phyloP scores from a whole-genome alignment of 2,797 vertebrate genomes.

The Champsocephalus gunnari region DNA sequence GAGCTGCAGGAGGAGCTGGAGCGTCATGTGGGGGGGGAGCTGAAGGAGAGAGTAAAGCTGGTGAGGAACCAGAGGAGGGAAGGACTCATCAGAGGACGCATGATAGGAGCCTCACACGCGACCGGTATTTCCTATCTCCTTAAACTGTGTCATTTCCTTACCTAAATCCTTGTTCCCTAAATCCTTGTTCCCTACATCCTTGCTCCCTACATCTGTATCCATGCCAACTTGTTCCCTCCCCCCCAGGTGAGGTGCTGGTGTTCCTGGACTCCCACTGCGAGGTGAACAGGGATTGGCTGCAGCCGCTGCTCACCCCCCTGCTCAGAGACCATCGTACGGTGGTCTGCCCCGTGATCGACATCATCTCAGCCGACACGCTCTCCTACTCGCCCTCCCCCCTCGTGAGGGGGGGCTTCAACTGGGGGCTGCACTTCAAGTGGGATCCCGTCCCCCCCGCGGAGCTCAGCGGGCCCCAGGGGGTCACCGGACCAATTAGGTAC shows the following conservation, averaged over 20 bases:
- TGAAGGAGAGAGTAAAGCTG: constrained; percentile 88
- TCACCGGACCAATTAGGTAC: constrained; percentile 89
- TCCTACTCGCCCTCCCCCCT: constrained; percentile 94
- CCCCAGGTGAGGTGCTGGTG: constrained; percentile 92
- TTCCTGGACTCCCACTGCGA: constrained; percentile 99
- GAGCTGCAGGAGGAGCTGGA: constrained; percentile 92
- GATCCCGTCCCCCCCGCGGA: constrained; percentile 92
- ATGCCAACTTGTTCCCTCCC: not conserved
- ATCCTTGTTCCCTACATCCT: not conserved
- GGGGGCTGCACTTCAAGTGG: constrained; percentile 99
- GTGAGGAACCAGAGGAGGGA: constrained; percentile 92
- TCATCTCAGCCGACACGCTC: constrained; percentile 95
- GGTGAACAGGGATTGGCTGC: constrained; percentile 93
- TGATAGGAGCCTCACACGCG: constrained; percentile 95
- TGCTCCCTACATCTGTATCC: not conserved
- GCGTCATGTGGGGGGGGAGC: constrained; percentile 83
- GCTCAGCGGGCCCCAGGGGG: constrained; percentile 85
- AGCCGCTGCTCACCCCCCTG: constrained; percentile 90
- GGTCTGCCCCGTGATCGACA: constrained; percentile 97
- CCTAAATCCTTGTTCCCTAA: not conserved
- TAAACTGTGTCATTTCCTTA: too few relatives aligned
- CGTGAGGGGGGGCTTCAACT: constrained; percentile 96
- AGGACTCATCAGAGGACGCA: constrained; percentile 95
- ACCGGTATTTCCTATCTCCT: constrained; percentile 82
- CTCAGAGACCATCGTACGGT: constrained; percentile 85